These are phyloP conservation scores for Gambusia yucatana DNA, from an alignment of 2,797 vertebrate species.

Conservation along the genomic window DNA sequence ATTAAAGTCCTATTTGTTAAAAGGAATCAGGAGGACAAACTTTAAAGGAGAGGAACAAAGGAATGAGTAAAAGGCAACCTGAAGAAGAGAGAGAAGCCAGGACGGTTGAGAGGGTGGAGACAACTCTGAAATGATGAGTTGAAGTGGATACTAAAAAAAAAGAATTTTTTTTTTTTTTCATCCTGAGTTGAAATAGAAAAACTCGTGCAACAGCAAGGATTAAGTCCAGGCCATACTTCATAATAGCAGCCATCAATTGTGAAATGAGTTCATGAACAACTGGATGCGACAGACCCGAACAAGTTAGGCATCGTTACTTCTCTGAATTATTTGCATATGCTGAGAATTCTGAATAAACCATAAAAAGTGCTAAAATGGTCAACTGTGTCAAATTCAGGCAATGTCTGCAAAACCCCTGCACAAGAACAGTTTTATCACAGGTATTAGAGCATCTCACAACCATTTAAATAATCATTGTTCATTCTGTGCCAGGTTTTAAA, in stretches of 20 bases:
- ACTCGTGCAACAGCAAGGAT: slow-evolving; percentile 41
- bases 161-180: too few relatives aligned
- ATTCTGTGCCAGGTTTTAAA: neutral
- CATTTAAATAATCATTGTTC: neutral
- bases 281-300: neutral
- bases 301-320: too few relatives aligned
- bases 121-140: slow-evolving; percentile 53
- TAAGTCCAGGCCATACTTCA: slow-evolving; percentile 29
- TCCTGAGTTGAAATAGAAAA: slow-evolving; percentile 11
- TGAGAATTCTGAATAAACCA: neutral
- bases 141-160: slow-evolving; percentile 28
- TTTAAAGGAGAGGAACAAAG: slow-evolving; percentile 12
- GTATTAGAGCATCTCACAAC: neutral
- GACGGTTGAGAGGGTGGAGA: slow-evolving; percentile 47
- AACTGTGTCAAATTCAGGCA: neutral
- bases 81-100: slow-evolving; percentile 55
- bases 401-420: neutral
- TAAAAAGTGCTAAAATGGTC: neutral
- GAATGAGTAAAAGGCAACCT: slow-evolving; percentile 54
- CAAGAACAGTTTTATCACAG: neutral
- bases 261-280: slow-evolving; percentile 18
- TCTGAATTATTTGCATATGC: neutral
- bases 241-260: slow-evolving; percentile 25
- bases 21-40: neutral
- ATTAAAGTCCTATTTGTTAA: slow-evolving; percentile 64